Percentiles rank a stretch among this genome's conserved stretches.
Evolutionary conservation across 1,140 invertebrate genomes (phyloP).

Genomic region (Drosophila carrolli): DNA sequence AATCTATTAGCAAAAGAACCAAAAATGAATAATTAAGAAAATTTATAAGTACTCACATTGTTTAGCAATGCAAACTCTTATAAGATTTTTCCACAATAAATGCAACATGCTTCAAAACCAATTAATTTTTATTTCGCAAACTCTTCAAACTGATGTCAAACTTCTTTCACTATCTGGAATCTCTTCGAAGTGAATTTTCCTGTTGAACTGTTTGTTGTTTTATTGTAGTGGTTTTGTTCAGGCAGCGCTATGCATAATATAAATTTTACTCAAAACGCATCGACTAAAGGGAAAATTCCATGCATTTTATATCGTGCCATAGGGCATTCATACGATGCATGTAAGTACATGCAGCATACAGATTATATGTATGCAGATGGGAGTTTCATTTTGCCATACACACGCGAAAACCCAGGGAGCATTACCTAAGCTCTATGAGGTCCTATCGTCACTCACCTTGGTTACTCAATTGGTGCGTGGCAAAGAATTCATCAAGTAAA

Average conservation of each 20-base stretch:
- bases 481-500: constrained; percentile 62
- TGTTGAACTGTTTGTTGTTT: constrained; percentile 8
- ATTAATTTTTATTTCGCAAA: too few species aligned
- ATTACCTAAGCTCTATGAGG: constrained; percentile 36
- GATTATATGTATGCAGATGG: constrained; percentile 45
- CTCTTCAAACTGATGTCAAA: neutral
- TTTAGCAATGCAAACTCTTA: neutral
- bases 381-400: constrained; percentile 31
- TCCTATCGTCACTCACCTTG: constrained; percentile 14
- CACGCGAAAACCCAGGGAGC: constrained; percentile 13
- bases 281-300: constrained; percentile 74
- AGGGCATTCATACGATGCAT: constrained; percentile 49
- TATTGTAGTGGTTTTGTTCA: constrained; percentile 27
- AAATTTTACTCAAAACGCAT: constrained; percentile 73
- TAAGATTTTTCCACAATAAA: too few species aligned
- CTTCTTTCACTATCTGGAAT: neutral
- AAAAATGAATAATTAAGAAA: constrained; percentile 6
- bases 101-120: too few species aligned
- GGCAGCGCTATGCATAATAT: constrained; percentile 69
- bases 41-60: neutral
- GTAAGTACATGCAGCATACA: constrained; percentile 30
- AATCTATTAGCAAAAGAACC: constrained; percentile 5
- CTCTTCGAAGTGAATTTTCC: constrained; percentile 2
- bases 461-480: constrained; percentile 30
- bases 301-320: constrained; percentile 73